Base-by-base conservation (phyloP, 1,140 invertebrate genomes). In the Subanguina moxae region DNA sequence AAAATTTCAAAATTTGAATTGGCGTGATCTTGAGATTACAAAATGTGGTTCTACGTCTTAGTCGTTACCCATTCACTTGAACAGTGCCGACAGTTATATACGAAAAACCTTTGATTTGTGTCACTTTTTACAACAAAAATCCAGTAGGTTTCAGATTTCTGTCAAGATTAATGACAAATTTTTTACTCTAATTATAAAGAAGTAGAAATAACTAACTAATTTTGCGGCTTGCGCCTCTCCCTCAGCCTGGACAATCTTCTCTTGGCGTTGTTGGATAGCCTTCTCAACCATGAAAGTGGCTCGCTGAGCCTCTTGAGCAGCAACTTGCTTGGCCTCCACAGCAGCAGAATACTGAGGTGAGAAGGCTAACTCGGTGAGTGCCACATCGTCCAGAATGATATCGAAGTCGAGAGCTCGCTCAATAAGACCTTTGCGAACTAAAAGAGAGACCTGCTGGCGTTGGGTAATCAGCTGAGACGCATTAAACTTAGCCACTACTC, bases 401-500 rank as follows among this genome's bases (percentile, higher is more conserved):
- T 97, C 94, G 83, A 98, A 99, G 85, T 99, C 95, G 78, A 89
- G 88, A n/a, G 96, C 96, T 66, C 96, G 86, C 78, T 98, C 93
- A 0, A 91, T 92, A 57, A 99, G 85, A 80, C 97, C 92, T 83
- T 91, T 88, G 73, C 95, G 87, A 42, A 99, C 93, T 76, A 98
- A 85, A 74, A 94, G 85, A 1, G 94, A 96, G 9, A 90, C 90
- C 88, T 88, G 76, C 78, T 95, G 92, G 84, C 96, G 89, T 84
- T 97, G 93, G 57, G 96, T 99, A 70, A 99, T 99, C 25, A 99
- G 85, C 83, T 99, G 96, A 0, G 94, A 96, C 9, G 96, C 96
- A 87, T 99, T 99, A 82, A 99, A 99, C 85, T 99, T 98, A 3
- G 96, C 96, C 21, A 99, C 95, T 27, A 99, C 95, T 67, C 93